Conservation (phyloP, 2,888 invertebrate species). For the Lissonota sp. region DNA sequence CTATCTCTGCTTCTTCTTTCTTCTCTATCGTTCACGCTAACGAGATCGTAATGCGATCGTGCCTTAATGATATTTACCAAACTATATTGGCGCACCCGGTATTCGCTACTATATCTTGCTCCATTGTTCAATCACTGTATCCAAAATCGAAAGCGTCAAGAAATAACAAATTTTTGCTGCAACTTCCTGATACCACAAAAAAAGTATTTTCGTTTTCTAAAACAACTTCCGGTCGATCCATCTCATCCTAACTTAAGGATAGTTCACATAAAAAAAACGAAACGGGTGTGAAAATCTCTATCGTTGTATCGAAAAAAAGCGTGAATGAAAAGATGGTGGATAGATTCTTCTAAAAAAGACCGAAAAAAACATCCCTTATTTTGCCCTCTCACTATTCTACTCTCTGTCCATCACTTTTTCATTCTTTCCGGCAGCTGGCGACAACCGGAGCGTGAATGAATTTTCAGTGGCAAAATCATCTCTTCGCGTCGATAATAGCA, state of each 20-base stretch:
- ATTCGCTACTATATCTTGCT: not conserved
- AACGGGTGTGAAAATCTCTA: conserved; percentile 73
- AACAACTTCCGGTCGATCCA: conserved; percentile 62
- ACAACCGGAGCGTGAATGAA: conserved; percentile 71
- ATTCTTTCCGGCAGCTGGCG: conserved; percentile 74
- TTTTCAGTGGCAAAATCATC: conserved; percentile 20
- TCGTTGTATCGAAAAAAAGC: conserved; percentile 65
- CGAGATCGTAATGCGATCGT: conserved; percentile 73
- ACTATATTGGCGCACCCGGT: conserved; percentile 49
- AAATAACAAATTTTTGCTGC: not conserved
- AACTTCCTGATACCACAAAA: too few relatives aligned
- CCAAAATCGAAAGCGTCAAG: too few relatives aligned
- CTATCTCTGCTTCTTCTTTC: conserved; percentile 8
- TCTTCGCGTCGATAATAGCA: conserved; percentile 1
- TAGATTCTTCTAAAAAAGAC: conserved; percentile 42
- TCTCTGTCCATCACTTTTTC: conserved; percentile 13
- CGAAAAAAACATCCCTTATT: conserved; percentile 32
- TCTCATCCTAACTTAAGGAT: conserved; percentile 25
- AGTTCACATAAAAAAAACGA: conserved; percentile 56
- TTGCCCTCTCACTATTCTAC: not conserved
- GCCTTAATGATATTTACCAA: conserved; percentile 64
- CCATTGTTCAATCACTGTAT: not conserved
- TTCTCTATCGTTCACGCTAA: conserved; percentile 67
- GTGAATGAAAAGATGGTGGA: conserved; percentile 25
- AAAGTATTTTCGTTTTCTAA: conserved; percentile 4